Conservation (phyloP, 2,888 invertebrate genomes). For the Oligia latruncula region DNA sequence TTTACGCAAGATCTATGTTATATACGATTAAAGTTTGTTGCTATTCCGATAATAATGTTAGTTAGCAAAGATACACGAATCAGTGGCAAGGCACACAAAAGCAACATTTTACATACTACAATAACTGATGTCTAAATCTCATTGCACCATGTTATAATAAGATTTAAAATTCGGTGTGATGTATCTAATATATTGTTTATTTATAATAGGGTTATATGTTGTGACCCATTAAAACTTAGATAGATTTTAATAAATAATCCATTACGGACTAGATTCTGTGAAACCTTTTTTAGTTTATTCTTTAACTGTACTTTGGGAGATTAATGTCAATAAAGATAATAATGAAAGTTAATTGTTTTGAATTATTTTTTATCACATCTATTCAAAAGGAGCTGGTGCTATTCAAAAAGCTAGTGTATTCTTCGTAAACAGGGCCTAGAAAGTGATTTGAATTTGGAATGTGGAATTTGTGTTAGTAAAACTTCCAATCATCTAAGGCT, state of each 20-base stretch:
- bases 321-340: constrained; percentile 84
- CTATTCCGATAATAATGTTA: constrained; percentile 18
- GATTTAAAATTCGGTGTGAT: constrained; percentile 69
- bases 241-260: constrained; percentile 73
- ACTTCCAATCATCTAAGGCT: too few relatives aligned
- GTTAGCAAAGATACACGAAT: constrained; percentile 23
- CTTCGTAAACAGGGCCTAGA: too few relatives aligned
- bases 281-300: constrained; percentile 78
- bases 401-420: too few relatives aligned
- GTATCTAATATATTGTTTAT: constrained; percentile 69
- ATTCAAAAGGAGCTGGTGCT: too few relatives aligned
- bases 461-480: too few relatives aligned
- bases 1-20: constrained; percentile 27
- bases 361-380: constrained; percentile 19
- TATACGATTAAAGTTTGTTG: constrained; percentile 16
- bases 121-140: constrained; percentile 43
- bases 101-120: constrained; percentile 55
- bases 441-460: too few relatives aligned
- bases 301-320: constrained; percentile 81
- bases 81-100: constrained; percentile 52
- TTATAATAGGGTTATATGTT: constrained; percentile 64
- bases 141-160: constrained; percentile 62
- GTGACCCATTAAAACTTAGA: constrained; percentile 69
- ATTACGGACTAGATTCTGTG: constrained; percentile 67
- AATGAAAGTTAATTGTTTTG: constrained; percentile 64